phyloP scores from a whole-genome alignment of 2,888 invertebrate genomes.

The Netelia inedita region DNA sequence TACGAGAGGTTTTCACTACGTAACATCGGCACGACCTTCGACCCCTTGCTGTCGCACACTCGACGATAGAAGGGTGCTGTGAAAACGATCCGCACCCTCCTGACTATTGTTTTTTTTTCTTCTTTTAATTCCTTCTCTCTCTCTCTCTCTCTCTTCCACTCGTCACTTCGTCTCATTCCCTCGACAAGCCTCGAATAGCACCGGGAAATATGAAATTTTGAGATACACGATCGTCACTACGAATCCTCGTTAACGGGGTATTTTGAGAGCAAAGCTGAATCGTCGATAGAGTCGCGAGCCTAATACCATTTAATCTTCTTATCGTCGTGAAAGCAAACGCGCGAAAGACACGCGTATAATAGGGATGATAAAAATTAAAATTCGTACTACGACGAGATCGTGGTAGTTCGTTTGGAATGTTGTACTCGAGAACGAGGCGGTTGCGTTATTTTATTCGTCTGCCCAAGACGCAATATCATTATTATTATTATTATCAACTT shows the following conservation, averaged over 20 bases:
- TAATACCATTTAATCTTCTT: background rate
- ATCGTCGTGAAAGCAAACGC: background rate
- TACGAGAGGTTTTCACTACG: slow-evolving; percentile 3
- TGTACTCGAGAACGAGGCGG: background rate
- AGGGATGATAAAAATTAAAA: background rate
- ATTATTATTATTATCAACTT: background rate
- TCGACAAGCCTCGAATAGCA: background rate
- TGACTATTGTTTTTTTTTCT: background rate
- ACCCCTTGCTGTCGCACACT: slow-evolving; percentile 4
- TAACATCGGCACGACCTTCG: slow-evolving; percentile 13
- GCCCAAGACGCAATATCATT: background rate
- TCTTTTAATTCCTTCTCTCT: background rate
- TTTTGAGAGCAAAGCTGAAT: too few relatives aligned
- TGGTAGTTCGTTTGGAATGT: background rate
- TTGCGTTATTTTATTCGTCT: background rate
- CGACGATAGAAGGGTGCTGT: background rate
- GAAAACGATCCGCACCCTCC: slow-evolving; percentile 18
- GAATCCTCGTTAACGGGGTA: background rate
- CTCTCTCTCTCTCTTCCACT: slow-evolving; percentile 6
- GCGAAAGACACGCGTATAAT: background rate
- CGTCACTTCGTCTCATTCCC: background rate
- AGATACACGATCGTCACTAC: background rate
- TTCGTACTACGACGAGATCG: background rate
- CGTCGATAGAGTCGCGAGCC: background rate
- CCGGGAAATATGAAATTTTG: background rate